Base-by-base conservation (phyloP, 2,113 vertebrate species). In the Toxotes jaculatrix region DNA sequence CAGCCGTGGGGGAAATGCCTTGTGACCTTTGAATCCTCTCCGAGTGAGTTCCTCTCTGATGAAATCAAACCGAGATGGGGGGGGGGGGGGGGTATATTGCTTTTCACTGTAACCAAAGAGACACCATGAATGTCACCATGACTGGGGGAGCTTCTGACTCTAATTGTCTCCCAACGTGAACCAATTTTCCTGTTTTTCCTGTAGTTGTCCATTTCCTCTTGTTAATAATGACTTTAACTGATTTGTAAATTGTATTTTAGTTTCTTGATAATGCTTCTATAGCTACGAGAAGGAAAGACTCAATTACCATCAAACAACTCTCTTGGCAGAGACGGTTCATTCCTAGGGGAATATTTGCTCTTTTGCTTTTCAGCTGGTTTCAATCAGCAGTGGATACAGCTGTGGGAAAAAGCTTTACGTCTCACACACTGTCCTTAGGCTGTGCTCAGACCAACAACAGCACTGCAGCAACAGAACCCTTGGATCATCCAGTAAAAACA, bases 11-110 rank as follows among this genome's bases (percentile, higher is more conserved):
- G 9, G 3, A 21, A 65, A 68, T 17, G 4, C 73, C 16, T 66
- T 42, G 45, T 76, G 74, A 86, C 79, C 74, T 79, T 83, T 82
- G 60, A 36, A 59, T 82, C 62, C 9, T 78, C 45, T 66, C 40
- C 40, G 16, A 61, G 43, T 8, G 47, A 80, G n/a, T 57, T 83
- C 17, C 62, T 79, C 74, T 84, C 79, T 60, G 57, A 49, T 78
- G 31, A 66, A 79, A 64, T 64, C 56, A 47, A 49, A 77, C 57
- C 5, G 17, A 55, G 51, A 13, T n/a, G 43, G 34, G 4, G 40
- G 19, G 3, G 21, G 62, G 5, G 27, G 8, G 12, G 56, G 47
- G 5, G 1, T 36, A 23, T 56, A 4, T 66, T 19, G 19, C 27
- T 9, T 9, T 31, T 55, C 12, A 12, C n/a, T 63, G 67, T 45